Percentiles rank a stretch among this genome's conserved stretches.
These are phyloP conservation scores for Eulacestoma nigropectus DNA, from an alignment of 2,113 vertebrate species.

Conservation along the genomic window DNA sequence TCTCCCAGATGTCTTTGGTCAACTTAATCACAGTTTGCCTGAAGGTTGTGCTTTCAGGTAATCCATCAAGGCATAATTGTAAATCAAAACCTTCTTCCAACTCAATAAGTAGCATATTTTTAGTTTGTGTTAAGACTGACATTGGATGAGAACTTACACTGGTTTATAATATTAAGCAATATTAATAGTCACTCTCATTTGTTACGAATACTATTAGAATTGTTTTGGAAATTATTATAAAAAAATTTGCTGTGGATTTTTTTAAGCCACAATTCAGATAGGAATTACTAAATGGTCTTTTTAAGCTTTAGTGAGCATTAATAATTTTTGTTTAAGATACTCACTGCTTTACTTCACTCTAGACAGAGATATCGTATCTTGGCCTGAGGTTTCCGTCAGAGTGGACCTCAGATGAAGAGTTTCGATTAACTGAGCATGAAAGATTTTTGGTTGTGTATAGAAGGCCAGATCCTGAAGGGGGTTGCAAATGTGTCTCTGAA, in stretches of 20 bases:
- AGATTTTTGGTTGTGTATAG: background rate
- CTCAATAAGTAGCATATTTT: slow-evolving; percentile 49
- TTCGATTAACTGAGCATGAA: background rate
- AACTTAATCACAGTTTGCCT: slow-evolving; percentile 89
- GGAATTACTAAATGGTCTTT: background rate
- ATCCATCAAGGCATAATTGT: slow-evolving; percentile 85
- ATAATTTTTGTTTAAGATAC: background rate
- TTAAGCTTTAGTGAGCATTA: background rate
- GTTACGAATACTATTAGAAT: background rate
- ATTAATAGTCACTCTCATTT: background rate
- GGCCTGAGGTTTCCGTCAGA: background rate
- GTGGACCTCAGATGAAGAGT: background rate
- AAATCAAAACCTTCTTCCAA: slow-evolving; percentile 77
- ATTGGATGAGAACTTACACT: slow-evolving; percentile 33
- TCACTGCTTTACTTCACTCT: background rate
- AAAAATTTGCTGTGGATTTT: background rate
- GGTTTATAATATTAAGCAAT: background rate
- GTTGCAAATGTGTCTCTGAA: background rate
- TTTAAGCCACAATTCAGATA: background rate
- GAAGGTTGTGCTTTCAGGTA: slow-evolving; percentile 85
- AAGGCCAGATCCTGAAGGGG: background rate
- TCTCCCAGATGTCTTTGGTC: slow-evolving; percentile 92
- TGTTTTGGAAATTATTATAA: background rate
- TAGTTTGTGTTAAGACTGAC: slow-evolving; percentile 64
- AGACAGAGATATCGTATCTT: background rate